Percentiles rank a stretch among this genome's conserved stretches.
These are phyloP conservation scores for Megalopta genalis DNA, from an alignment of 1,140 invertebrate genomes.

Conservation along the genomic window DNA sequence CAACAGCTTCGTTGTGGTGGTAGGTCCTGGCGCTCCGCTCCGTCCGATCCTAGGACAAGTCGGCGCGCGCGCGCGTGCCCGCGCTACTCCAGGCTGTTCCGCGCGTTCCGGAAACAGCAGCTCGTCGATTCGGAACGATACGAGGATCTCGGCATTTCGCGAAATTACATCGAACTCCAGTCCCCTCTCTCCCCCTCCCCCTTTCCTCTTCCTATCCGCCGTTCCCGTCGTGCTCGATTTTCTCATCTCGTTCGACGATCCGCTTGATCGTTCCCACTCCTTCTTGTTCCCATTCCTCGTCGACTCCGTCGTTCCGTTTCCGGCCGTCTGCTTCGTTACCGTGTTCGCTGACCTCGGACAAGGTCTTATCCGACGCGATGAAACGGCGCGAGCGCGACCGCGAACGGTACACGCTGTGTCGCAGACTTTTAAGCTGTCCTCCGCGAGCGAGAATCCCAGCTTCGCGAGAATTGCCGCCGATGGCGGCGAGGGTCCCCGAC, in stretches of 20 bases:
- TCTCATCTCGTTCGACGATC: conserved; percentile 34
- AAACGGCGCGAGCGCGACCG: conserved; percentile 25
- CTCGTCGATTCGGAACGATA: conserved; percentile 56
- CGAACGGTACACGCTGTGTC: conserved; percentile 23
- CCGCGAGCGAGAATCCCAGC: neutral
- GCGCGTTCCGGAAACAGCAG: conserved; percentile 17
- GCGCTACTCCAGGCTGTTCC: neutral
- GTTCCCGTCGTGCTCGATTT: neutral
- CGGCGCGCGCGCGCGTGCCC: conserved; percentile 27
- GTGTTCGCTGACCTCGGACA: conserved; percentile 66
- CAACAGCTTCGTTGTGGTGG: conserved; percentile 54
- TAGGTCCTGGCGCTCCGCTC: conserved; percentile 53
- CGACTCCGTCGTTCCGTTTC: conserved; percentile 17
- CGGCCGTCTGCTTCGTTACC: conserved; percentile 22
- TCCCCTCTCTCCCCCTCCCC: too few relatives aligned
- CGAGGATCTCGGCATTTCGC: conserved; percentile 51
- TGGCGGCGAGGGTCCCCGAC: neutral
- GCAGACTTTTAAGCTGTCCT: conserved; percentile 24
- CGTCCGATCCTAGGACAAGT: conserved; percentile 58
- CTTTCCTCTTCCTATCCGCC: too few relatives aligned
- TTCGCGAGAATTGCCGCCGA: conserved; percentile 12
- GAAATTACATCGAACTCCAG: conserved; percentile 49
- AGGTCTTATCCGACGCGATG: conserved; percentile 59
- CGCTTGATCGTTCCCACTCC: conserved; percentile 36
- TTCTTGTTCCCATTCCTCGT: neutral